phyloP scores from a whole-genome alignment of 2,888 invertebrate genomes.

The Calephelis perditalis region DNA sequence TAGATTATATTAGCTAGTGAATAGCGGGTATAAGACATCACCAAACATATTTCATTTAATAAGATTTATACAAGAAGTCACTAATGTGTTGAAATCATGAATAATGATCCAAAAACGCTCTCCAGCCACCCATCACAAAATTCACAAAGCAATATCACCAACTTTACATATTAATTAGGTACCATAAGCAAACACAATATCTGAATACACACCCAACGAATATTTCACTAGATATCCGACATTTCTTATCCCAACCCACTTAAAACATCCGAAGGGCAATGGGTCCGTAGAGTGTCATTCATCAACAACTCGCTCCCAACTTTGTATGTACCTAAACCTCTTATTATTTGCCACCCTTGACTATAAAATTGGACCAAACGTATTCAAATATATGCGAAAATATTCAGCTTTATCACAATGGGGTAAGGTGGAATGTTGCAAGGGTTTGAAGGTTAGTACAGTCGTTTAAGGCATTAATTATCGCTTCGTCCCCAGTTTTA shows the following conservation, averaged over 20 bases:
- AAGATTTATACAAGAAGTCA: neutral
- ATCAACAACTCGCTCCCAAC: constrained; percentile 71
- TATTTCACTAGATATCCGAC: constrained; percentile 73
- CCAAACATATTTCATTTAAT: neutral
- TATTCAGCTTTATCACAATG: constrained; percentile 33
- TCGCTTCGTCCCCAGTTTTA: constrained; percentile 64
- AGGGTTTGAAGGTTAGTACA: constrained; percentile 38
- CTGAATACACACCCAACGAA: constrained; percentile 40
- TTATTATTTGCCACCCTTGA: constrained; percentile 71
- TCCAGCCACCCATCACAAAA: constrained; percentile 34
- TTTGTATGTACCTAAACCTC: constrained; percentile 71
- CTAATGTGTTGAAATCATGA: neutral
- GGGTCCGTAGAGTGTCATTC: constrained; percentile 76
- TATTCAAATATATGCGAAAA: constrained; percentile 31
- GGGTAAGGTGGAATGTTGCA: constrained; percentile 35
- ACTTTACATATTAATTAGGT: constrained; percentile 54
- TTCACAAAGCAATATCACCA: constrained; percentile 35
- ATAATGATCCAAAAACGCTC: constrained; percentile 33
- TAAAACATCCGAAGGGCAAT: constrained; percentile 77
- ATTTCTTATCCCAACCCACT: constrained; percentile 75
- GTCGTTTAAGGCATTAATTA: constrained; percentile 74
- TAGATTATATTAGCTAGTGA: too few species aligned
- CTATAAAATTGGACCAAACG: constrained; percentile 73
- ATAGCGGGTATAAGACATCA: too few species aligned
- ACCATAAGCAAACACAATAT: constrained; percentile 37